Evolutionary conservation across 2,888 invertebrate genomes (phyloP).

Genomic region (Heliconius charithonia): DNA sequence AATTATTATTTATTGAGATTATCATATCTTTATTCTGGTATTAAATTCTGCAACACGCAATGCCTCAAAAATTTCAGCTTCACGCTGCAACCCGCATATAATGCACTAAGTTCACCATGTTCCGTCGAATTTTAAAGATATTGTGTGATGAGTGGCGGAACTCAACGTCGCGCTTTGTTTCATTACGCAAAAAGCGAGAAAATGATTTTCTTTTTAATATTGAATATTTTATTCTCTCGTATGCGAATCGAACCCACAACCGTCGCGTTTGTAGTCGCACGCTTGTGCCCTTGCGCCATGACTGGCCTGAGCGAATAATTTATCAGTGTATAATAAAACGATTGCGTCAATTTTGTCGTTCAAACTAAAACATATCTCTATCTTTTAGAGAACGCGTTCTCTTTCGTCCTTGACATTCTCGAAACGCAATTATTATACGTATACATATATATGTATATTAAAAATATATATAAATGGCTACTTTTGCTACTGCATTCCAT

Average conservation of each 20-base stretch:
- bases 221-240: too few species aligned
- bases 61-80: too few species aligned
- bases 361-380: background rate
- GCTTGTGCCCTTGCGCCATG: background rate
- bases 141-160: too few species aligned
- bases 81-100: too few species aligned
- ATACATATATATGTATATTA: constrained; percentile 2
- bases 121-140: too few species aligned
- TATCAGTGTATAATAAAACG: background rate
- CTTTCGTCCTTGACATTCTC: constrained; percentile 53
- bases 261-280: too few species aligned
- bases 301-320: background rate
- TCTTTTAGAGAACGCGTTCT: constrained; percentile 44
- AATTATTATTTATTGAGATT: background rate
- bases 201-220: too few species aligned
- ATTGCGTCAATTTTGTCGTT: background rate
- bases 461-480: constrained; percentile 1
- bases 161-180: too few species aligned
- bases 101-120: too few species aligned
- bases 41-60: background rate
- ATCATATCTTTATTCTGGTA: background rate
- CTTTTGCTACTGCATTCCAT: background rate
- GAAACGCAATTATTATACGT: constrained; percentile 33
- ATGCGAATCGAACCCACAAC: too few species aligned
- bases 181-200: too few species aligned